phyloP scores from a whole-genome alignment of 2,888 invertebrate genomes.

The Coleophora deauratella region DNA sequence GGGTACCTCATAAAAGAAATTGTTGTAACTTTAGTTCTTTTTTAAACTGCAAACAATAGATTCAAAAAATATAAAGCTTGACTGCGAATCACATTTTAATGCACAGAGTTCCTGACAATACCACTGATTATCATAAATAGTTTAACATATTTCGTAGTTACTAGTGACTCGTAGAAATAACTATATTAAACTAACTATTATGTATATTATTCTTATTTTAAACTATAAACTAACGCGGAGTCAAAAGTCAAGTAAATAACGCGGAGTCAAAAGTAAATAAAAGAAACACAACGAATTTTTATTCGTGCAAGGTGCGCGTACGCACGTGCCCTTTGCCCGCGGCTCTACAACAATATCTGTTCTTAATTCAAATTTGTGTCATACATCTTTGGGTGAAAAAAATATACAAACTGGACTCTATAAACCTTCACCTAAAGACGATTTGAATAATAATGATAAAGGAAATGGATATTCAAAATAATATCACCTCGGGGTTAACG shows the following conservation, averaged over 20 bases:
- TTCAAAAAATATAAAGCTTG: too few relatives aligned
- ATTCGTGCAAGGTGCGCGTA: slow-evolving; percentile 61
- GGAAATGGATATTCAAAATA: slow-evolving; percentile 71
- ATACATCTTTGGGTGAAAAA: slow-evolving; percentile 61
- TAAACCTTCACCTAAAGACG: slow-evolving; percentile 45
- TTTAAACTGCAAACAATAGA: too few relatives aligned
- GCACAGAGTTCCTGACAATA: too few relatives aligned
- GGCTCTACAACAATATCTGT: slow-evolving; percentile 58
- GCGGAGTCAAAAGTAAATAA: slow-evolving; percentile 5
- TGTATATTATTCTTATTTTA: too few relatives aligned
- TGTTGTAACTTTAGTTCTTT: too few relatives aligned
- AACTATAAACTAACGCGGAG: too few relatives aligned
- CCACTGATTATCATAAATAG: too few relatives aligned
- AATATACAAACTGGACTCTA: slow-evolving; percentile 59
- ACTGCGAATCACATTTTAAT: too few relatives aligned
- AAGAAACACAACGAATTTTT: slow-evolving; percentile 3
- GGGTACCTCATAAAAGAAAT: too few relatives aligned
- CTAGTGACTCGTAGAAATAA: too few relatives aligned
- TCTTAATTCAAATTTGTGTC: slow-evolving; percentile 69
- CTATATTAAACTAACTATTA: too few relatives aligned
- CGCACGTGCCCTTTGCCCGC: slow-evolving; percentile 67
- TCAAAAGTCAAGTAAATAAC: neutral
- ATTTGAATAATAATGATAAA: slow-evolving; percentile 64
- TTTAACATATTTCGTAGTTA: too few relatives aligned
- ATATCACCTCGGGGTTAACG: slow-evolving; percentile 75